These are phyloP conservation scores for Patiria pectinifera DNA, from an alignment of 53 echinoderm and acorn worm genomes.

Conservation along the genomic window DNA sequence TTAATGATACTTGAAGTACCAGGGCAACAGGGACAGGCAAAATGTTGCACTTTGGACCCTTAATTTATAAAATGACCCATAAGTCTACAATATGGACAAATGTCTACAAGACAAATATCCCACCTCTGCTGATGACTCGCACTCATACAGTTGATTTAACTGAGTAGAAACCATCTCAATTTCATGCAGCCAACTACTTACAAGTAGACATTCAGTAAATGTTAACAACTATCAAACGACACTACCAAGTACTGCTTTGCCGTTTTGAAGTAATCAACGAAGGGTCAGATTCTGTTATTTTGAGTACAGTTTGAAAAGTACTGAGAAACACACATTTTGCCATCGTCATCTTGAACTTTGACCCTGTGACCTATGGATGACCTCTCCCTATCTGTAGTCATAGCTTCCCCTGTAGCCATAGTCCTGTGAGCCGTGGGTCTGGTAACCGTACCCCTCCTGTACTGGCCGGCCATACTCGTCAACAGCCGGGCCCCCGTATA, in stretches of 20 bases:
- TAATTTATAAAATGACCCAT: neutral
- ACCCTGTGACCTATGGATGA: constrained; percentile 8
- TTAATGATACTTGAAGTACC: neutral
- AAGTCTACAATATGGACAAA: neutral
- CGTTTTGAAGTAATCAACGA: neutral
- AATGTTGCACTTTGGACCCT: too few relatives aligned
- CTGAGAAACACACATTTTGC: neutral
- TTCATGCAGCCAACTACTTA: too few relatives aligned
- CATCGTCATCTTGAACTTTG: neutral
- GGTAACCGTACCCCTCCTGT: constrained; percentile 73
- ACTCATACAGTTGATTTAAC: too few relatives aligned
- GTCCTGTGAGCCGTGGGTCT: constrained; percentile 63
- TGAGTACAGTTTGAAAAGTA: neutral
- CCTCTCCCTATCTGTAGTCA: constrained; percentile 55
- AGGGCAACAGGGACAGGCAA: neutral
- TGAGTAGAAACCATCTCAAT: too few relatives aligned
- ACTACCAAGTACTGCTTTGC: neutral
- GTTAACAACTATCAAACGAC: too few relatives aligned
- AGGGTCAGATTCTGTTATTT: neutral
- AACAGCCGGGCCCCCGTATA: constrained; percentile 76
- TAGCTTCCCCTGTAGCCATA: constrained; percentile 67
- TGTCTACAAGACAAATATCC: too few relatives aligned
- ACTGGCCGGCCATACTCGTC: constrained; percentile 94
- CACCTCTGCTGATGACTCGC: too few relatives aligned
- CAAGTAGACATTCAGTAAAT: too few relatives aligned